These are phyloP conservation scores for Palythoa caribaeorum DNA, from an alignment of 92 coral and sea anemone genomes.

Conservation along the genomic window DNA sequence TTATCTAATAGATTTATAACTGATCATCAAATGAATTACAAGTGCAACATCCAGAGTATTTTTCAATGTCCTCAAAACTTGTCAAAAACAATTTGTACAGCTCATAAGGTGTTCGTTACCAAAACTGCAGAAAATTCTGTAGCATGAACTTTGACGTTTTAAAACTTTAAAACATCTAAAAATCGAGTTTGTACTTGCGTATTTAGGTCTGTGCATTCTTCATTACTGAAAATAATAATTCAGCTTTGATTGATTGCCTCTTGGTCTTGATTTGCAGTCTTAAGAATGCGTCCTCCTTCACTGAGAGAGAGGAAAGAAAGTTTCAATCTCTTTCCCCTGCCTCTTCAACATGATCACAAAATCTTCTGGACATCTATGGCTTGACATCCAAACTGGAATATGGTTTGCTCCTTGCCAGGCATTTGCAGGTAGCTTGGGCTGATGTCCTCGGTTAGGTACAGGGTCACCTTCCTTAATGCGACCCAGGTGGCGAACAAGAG, in stretches of 20 bases:
- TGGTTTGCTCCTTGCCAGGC: conserved; percentile 36
- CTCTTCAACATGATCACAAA: conserved; percentile 26
- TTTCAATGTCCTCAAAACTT: too few relatives aligned
- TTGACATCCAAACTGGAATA: conserved; percentile 34
- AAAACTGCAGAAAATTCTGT: too few relatives aligned
- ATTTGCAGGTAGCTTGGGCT: conserved; percentile 3
- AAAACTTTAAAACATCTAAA: too few relatives aligned
- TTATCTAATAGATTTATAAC: too few relatives aligned
- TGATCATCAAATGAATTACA: too few relatives aligned
- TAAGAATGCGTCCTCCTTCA: background rate
- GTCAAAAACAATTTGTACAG: too few relatives aligned
- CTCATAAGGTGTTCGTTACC: too few relatives aligned
- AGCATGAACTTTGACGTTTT: too few relatives aligned
- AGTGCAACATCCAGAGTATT: too few relatives aligned
- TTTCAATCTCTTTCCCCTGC: conserved; percentile 13
- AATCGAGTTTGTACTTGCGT: too few relatives aligned
- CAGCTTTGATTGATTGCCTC: background rate
- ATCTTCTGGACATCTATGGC: conserved; percentile 24
- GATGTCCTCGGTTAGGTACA: background rate
- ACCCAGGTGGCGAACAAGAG: background rate
- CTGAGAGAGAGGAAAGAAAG: conserved; percentile 13
- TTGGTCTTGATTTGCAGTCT: background rate
- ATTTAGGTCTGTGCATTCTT: too few relatives aligned
- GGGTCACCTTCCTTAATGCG: background rate
- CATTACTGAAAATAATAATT: background rate